These are phyloP conservation scores for Halcyon badia DNA, from an alignment of 2,797 vertebrate genomes.

Conservation along the genomic window DNA sequence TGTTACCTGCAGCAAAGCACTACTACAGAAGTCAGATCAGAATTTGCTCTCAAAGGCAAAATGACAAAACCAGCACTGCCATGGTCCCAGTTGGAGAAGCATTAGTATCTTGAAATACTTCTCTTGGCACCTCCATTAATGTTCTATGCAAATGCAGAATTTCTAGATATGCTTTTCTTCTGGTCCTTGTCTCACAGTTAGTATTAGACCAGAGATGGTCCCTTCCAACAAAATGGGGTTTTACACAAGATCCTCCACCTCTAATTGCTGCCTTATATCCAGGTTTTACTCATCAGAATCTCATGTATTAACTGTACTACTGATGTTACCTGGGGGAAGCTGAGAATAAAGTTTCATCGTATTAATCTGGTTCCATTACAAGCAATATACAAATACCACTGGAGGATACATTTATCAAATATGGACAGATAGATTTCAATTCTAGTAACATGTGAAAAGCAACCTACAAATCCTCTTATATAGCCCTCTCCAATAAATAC, in stretches of 20 bases:
- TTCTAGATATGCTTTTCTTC: neutral
- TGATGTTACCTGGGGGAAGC: neutral
- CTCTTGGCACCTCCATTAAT: neutral
- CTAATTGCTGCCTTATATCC: neutral
- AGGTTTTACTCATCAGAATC: neutral
- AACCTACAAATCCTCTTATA: neutral
- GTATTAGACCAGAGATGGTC: neutral
- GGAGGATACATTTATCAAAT: neutral
- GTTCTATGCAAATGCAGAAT: neutral
- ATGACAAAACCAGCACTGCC: neutral
- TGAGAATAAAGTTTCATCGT: neutral
- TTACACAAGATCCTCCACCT: neutral
- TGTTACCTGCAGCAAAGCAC: neutral
- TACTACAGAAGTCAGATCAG: neutral
- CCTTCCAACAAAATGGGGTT: neutral
- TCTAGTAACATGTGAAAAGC: neutral
- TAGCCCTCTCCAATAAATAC: neutral
- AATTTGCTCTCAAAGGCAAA: neutral
- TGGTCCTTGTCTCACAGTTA: neutral
- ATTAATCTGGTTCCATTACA: neutral
- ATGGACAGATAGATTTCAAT: neutral
- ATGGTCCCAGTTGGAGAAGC: neutral
- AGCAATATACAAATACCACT: neutral
- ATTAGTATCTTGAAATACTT: neutral
- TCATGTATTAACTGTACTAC: neutral